These are phyloP conservation scores for Girardia tigrina DNA, from an alignment of 2,888 invertebrate genomes.

Conservation along the genomic window DNA sequence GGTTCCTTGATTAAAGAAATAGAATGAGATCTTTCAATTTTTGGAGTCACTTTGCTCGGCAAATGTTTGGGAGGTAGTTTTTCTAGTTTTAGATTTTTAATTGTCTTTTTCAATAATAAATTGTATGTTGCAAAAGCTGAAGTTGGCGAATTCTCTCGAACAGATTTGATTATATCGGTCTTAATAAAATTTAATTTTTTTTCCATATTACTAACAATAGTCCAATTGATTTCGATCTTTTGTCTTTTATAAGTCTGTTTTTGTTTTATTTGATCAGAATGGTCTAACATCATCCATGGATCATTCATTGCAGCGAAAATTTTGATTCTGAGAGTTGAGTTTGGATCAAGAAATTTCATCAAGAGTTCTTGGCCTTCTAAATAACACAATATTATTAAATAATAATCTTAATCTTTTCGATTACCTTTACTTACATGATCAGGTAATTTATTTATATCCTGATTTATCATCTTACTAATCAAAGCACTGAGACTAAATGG, in stretches of 20 bases:
- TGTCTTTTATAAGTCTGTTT: background rate
- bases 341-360: slow-evolving; percentile 43
- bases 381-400: slow-evolving; percentile 28
- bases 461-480: slow-evolving; percentile 46
- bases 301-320: slow-evolving; percentile 45
- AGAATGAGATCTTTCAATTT: no score
- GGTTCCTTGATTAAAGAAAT: no score
- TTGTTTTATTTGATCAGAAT: background rate
- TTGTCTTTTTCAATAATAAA: background rate
- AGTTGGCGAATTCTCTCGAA: background rate
- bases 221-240: background rate
- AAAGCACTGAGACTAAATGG: slow-evolving; percentile 49
- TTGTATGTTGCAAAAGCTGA: background rate
- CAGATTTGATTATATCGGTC: background rate
- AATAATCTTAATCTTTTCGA: background rate
- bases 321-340: slow-evolving; percentile 43
- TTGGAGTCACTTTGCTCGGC: background rate
- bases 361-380: slow-evolving; percentile 40
- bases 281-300: slow-evolving; percentile 40
- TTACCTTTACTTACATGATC: slow-evolving; percentile 39
- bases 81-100: no score
- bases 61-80: background rate
- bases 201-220: background rate
- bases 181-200: background rate
- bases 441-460: slow-evolving; percentile 46